These are phyloP conservation scores for Gila robusta DNA, from an alignment of 2,797 vertebrate species.

Conservation along the genomic window DNA sequence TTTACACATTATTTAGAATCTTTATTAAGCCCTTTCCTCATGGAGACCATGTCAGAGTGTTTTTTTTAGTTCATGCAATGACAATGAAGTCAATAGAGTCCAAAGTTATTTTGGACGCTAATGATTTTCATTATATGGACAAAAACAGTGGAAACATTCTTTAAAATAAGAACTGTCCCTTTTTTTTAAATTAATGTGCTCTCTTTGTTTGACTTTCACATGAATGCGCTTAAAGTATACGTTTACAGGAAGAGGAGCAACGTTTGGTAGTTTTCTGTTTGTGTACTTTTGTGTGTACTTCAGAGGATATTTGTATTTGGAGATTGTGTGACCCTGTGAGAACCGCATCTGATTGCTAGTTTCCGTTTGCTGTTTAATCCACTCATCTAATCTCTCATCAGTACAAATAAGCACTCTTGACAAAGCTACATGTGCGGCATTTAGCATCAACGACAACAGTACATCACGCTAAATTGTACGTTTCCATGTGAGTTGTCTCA, in stretches of 20 bases:
- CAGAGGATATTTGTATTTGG: slow-evolving; percentile 1
- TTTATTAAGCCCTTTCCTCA: neutral
- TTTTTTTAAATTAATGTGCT: neutral
- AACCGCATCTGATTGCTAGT: slow-evolving; percentile 30
- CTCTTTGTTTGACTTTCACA: slow-evolving; percentile 1
- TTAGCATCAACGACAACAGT: slow-evolving; percentile 22
- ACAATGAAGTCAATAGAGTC: neutral
- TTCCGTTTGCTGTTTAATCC: slow-evolving; percentile 21
- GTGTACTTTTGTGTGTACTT: neutral
- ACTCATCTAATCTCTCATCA: slow-evolving; percentile 67
- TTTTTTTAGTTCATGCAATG: neutral
- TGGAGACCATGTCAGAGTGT: neutral
- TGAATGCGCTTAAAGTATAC: neutral
- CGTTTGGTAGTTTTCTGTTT: neutral
- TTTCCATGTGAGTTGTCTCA: slow-evolving; percentile 1
- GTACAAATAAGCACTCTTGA: slow-evolving; percentile 37
- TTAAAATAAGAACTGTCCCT: neutral
- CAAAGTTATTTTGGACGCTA: neutral
- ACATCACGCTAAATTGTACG: slow-evolving; percentile 18
- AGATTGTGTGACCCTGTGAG: neutral
- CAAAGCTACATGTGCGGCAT: neutral
- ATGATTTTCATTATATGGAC: neutral
- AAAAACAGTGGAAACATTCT: neutral
- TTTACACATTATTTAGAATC: neutral
- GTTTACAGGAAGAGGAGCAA: neutral